These are phyloP conservation scores for Xiphophorus maculatus DNA, from an alignment of 2,113 vertebrate species.

Conservation along the genomic window DNA sequence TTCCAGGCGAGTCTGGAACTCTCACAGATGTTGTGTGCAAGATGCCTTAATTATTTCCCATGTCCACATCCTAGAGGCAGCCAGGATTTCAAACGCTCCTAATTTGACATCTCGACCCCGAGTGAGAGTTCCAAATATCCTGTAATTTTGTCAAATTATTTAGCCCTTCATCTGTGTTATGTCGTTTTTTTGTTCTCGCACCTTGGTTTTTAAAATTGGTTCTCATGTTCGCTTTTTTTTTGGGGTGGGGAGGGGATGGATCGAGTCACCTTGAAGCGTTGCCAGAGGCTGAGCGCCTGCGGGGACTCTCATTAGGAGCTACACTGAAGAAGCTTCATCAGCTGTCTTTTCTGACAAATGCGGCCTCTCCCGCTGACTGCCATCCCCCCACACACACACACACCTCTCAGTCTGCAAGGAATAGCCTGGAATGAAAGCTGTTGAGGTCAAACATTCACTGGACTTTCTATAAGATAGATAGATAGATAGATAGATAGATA, in stretches of 20 bases:
- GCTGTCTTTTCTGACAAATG: conserved; percentile 43
- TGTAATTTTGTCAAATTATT: neutral
- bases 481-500: too few species aligned
- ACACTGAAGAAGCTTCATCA: conserved; percentile 45
- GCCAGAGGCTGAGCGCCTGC: conserved; percentile 46
- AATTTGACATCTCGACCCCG: conserved; percentile 19
- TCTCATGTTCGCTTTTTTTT: conserved; percentile 20
- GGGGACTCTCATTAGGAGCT: conserved; percentile 52
- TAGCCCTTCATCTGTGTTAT: conserved; percentile 18
- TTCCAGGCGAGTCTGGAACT: conserved; percentile 7
- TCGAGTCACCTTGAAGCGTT: conserved; percentile 49
- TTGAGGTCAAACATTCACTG: conserved; percentile 10
- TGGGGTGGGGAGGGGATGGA: conserved; percentile 14
- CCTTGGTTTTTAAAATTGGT: conserved; percentile 38
- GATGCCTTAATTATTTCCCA: conserved; percentile 35
- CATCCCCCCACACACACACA: neutral
- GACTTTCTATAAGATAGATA: neutral
- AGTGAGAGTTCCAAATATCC: conserved; percentile 19
- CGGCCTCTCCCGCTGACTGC: conserved; percentile 36
- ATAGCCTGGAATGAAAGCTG: conserved; percentile 2
- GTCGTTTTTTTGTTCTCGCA: conserved; percentile 13
- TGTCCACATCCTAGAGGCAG: conserved; percentile 30
- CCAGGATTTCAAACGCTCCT: conserved; percentile 18
- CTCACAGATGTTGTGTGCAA: conserved; percentile 40
- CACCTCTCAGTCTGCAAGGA: conserved; percentile 1